These are phyloP conservation scores for Liolophura sinensis DNA, from an alignment of 1,140 invertebrate species.

Conservation along the genomic window DNA sequence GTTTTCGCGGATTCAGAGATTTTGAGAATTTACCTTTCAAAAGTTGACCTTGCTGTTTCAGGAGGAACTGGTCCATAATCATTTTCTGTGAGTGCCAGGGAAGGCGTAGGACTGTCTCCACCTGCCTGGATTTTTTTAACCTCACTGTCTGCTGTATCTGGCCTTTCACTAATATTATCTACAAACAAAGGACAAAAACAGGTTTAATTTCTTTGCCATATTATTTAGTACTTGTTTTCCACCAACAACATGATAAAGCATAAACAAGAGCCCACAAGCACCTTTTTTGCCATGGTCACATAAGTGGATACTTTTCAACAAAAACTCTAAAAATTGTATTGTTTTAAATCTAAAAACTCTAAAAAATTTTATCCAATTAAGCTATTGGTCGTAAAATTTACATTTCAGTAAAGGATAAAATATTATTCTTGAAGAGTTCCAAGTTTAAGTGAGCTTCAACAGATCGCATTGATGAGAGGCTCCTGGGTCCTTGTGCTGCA, in stretches of 20 bases:
- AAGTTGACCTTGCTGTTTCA: conserved; percentile 25
- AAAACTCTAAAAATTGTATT: conserved; percentile 28
- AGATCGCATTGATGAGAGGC: no score
- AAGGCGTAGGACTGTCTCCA: conserved; percentile 24
- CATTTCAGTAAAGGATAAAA: no score
- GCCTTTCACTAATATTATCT: conserved; percentile 21
- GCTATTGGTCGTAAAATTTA: no score
- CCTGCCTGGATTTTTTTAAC: conserved; percentile 36
- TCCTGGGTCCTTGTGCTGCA: no score
- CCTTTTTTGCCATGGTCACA: neutral
- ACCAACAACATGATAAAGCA: neutral
- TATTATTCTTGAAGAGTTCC: no score
- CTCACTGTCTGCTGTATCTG: conserved; percentile 48
- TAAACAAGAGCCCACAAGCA: neutral
- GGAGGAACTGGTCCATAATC: conserved; percentile 26
- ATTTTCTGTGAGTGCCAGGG: conserved; percentile 30
- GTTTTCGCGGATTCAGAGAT: no score
- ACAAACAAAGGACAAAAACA: conserved; percentile 20
- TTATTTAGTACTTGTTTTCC: neutral
- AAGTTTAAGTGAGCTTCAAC: no score
- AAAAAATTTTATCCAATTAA: no score
- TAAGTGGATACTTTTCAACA: neutral
- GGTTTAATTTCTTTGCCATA: neutral
- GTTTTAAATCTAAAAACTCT: no score
- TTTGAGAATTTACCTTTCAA: neutral